phyloP scores from a whole-genome alignment of 2,113 vertebrate species.

The Laterallus jamaicensis region DNA sequence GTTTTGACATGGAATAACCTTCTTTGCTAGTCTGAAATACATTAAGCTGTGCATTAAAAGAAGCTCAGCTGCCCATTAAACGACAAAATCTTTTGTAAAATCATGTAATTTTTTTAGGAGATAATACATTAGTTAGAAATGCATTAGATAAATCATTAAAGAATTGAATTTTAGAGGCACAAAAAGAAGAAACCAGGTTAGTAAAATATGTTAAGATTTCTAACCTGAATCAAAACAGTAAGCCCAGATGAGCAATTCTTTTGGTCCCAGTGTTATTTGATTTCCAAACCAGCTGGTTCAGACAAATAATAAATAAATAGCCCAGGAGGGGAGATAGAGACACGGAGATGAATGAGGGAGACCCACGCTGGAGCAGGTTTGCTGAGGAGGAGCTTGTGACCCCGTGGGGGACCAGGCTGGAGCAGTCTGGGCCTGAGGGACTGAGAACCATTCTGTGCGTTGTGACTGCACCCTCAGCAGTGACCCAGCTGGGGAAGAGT shows the following conservation, averaged over 20 bases:
- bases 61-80: neutral
- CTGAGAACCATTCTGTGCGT: no score
- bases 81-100: neutral
- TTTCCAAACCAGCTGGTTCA: neutral
- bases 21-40: neutral
- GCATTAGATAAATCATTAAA: neutral
- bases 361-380: no score
- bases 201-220: neutral
- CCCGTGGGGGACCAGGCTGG: no score
- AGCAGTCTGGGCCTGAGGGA: no score
- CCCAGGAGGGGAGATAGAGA: no score
- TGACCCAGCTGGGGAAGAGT: no score
- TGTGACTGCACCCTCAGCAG: no score
- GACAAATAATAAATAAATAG: neutral
- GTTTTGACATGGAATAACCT: neutral
- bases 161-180: neutral
- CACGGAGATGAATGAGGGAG: no score
- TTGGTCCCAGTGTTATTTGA: neutral
- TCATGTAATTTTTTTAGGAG: no score
- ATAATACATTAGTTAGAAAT: no score
- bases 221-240: neutral
- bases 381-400: no score
- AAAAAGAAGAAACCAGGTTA: neutral
- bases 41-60: neutral
- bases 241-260: neutral